Evolutionary conservation across 2,113 vertebrate species (phyloP).

Genomic region (Andinoacara biseriatus): DNA sequence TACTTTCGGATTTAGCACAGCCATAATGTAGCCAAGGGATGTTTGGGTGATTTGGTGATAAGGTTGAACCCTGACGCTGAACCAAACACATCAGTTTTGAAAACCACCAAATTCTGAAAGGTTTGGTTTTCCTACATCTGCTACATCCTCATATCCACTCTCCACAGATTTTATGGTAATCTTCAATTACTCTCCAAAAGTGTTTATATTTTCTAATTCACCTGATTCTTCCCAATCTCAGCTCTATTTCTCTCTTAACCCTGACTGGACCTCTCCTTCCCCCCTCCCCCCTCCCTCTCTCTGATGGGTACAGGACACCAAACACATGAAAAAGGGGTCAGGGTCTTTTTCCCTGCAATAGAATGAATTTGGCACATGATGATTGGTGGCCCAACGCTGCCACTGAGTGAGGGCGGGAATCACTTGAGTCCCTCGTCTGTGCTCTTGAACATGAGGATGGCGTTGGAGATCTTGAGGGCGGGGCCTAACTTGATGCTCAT

Average conservation of each 20-base stretch:
- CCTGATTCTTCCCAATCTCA: not conserved
- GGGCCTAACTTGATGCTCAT: constrained; percentile 98
- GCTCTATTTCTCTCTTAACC: not conserved
- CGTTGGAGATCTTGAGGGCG: constrained; percentile 98
- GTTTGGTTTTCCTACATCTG: not conserved
- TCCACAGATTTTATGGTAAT: not conserved
- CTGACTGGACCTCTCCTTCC: not conserved
- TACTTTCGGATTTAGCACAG: not conserved
- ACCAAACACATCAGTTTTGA: constrained; percentile 8
- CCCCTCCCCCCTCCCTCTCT: constrained; percentile 41
- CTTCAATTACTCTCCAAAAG: not conserved
- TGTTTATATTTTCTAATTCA: not conserved
- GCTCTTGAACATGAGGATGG: constrained; percentile 99
- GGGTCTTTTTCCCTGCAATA: constrained; percentile 63
- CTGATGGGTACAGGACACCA: constrained; percentile 78
- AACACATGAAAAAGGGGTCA: constrained; percentile 73
- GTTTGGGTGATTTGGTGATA: not conserved
- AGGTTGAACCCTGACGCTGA: not conserved
- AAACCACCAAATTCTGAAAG: not conserved
- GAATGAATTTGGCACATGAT: constrained; percentile 75
- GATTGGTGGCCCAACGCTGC: constrained; percentile 13
- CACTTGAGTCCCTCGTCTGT: constrained; percentile 94
- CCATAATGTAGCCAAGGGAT: not conserved
- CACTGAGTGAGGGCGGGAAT: constrained; percentile 43
- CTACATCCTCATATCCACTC: not conserved